Evolutionary conservation across 1,140 invertebrate species (phyloP), one percentile per base, ranked within the genome.

Genomic region (Aradophagus sp.): DNA sequence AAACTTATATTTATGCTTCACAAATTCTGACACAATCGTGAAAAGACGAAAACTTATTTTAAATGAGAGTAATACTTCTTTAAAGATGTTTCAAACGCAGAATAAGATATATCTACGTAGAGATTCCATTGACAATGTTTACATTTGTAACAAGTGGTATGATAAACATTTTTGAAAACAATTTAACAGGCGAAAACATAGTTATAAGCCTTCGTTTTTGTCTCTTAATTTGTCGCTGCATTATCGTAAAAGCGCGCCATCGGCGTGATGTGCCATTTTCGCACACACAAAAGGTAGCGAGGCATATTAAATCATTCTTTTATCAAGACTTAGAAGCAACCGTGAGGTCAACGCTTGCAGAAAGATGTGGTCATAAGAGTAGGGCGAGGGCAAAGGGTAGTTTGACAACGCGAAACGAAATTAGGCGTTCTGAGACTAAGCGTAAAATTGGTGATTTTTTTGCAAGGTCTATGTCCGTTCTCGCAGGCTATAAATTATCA

Each of bases 361-460:
- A n/a, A n/a, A n/a, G n/a, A n/a, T n/a, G n/a, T n/a, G n/a, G n/a
- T n/a, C n/a, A n/a, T n/a, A n/a, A n/a, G n/a, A n/a, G n/a, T n/a
- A n/a, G n/a, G n/a, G n/a, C n/a, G n/a, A n/a, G n/a, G n/a, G n/a
- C n/a, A n/a, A n/a, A n/a, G n/a, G n/a, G n/a, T n/a, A n/a, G n/a
- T n/a, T n/a, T n/a, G n/a, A n/a, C n/a, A n/a, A n/a, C n/a, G n/a
- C 42, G 56, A 12, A 0, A 50, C 41, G 14, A 58, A 74, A 74
- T 74, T 74, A 67, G 72, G 48, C 48, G 36, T n/a, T n/a, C n/a
- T n/a, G n/a, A n/a, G n/a, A 17, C 32, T 13, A 17, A 31, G 35
- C 32, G 48, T 68, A 74, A 76, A 72, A 74, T 70, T 45, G 67
- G 74, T 71, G 71, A 50, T 42, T 72, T 76, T 74, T 76, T 76